These are phyloP conservation scores for Pongo abelii DNA, from an alignment of 2,113 vertebrate species.

Conservation along the genomic window DNA sequence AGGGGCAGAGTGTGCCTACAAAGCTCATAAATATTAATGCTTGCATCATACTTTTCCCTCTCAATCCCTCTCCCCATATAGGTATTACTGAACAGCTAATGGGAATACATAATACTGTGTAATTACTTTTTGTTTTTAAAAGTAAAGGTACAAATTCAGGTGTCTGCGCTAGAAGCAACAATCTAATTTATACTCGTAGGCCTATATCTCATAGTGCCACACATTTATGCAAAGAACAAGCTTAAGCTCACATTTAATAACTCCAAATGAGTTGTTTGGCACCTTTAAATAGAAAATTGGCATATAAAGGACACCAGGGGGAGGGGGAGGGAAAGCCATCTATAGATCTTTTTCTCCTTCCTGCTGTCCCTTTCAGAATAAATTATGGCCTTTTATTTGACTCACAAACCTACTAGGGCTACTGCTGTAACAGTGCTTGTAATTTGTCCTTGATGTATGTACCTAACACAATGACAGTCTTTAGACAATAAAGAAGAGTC, in stretches of 20 bases:
- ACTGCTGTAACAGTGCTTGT: conserved; percentile 10
- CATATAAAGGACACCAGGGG: conserved; percentile 23
- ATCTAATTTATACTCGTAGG: background rate
- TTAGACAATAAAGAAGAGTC: conserved; percentile 10
- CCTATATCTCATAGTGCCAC: conserved; percentile 22
- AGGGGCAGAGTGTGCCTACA: background rate
- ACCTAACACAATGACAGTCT: background rate
- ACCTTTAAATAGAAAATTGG: conserved; percentile 61
- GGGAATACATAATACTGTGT: conserved; percentile 17
- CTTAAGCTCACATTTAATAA: conserved; percentile 35
- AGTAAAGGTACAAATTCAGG: conserved; percentile 59
- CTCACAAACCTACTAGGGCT: background rate
- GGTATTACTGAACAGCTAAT: conserved; percentile 47
- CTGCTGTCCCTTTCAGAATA: conserved; percentile 51
- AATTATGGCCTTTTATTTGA: conserved; percentile 36
- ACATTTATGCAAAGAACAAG: conserved; percentile 38
- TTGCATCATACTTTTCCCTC: background rate
- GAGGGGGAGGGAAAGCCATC: background rate
- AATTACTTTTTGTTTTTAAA: conserved; percentile 69
- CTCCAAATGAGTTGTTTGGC: conserved; percentile 49
- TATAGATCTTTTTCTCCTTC: background rate
- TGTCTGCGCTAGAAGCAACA: background rate
- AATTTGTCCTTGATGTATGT: conserved; percentile 25
- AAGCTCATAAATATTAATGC: conserved; percentile 59
- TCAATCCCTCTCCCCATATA: background rate